Evolutionary conservation across 30 jellyfish, hydroid and myxozoan species (phyloP).

Genomic region (Turritopsis dohrnii): DNA sequence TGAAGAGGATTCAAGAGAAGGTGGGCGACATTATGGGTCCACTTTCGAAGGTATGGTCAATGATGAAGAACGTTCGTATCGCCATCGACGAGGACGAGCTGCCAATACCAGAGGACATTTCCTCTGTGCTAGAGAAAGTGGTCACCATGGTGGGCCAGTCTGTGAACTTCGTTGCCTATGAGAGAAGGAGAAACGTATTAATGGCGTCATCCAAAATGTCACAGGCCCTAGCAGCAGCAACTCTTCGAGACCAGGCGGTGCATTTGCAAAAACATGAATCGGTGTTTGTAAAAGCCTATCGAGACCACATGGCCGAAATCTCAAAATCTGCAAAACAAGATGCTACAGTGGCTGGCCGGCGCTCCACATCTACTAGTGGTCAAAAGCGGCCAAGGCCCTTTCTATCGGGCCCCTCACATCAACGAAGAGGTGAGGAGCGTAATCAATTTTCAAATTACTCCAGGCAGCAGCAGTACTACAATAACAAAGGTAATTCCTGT

Average conservation of each 20-base stretch:
- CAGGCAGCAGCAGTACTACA: background rate
- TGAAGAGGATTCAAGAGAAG: background rate
- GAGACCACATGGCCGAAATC: background rate
- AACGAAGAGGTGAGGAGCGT: background rate
- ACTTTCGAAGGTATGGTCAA: too few species aligned
- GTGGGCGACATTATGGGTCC: too few species aligned
- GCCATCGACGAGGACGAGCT: constrained; percentile 1
- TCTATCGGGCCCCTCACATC: too few species aligned
- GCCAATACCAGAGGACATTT: background rate
- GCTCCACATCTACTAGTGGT: too few species aligned
- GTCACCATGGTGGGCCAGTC: background rate
- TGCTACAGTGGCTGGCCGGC: constrained; percentile 2
- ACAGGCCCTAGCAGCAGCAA: too few species aligned
- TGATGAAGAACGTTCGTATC: background rate
- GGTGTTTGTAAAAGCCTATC: background rate
- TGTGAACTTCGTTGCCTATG: too few species aligned
- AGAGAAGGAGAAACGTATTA: background rate
- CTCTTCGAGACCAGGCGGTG: too few species aligned
- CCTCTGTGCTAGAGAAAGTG: background rate
- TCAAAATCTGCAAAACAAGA: background rate
- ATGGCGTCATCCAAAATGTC: too few species aligned
- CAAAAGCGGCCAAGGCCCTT: too few species aligned
- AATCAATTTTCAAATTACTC: background rate
- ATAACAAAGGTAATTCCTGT: too few species aligned
- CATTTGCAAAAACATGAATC: background rate